A percentile compares a stretch with the other conserved stretches of the same genome.
These are phyloP conservation scores for Drosophila austrosaltans DNA, from an alignment of 2,888 invertebrate species.

Conservation along the genomic window DNA sequence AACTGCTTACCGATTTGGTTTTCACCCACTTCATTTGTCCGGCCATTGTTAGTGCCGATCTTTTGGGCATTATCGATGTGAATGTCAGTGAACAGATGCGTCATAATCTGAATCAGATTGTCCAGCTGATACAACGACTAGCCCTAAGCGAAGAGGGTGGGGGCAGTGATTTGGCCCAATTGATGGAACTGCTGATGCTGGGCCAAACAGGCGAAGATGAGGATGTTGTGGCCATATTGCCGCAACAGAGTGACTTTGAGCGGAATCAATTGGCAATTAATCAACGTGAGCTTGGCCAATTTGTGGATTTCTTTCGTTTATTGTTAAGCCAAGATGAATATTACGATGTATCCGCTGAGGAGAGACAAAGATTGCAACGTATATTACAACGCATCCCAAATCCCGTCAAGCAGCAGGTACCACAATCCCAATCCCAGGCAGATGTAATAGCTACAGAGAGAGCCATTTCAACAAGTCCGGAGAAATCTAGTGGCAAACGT, in stretches of 20 bases:
- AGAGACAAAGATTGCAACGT: slow-evolving; percentile 84
- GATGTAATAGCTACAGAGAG: not conserved
- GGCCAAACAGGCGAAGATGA: slow-evolving; percentile 83
- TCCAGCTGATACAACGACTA: slow-evolving; percentile 95
- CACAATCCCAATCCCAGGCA: no score
- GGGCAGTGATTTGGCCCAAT: slow-evolving; percentile 88
- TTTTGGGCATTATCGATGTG: slow-evolving; percentile 96
- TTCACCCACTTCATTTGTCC: slow-evolving; percentile 97
- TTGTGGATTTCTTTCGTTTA: slow-evolving; percentile 85
- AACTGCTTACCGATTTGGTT: slow-evolving; percentile 95
- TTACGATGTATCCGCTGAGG: slow-evolving; percentile 69
- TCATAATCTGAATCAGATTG: slow-evolving; percentile 95
- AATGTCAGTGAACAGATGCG: slow-evolving; percentile 95
- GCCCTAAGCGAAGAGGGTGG: slow-evolving; percentile 93
- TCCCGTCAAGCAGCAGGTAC: slow-evolving; percentile 10
- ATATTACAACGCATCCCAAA: slow-evolving; percentile 84
- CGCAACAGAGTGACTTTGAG: slow-evolving; percentile 85
- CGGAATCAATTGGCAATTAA: slow-evolving; percentile 88
- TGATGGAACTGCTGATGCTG: slow-evolving; percentile 88
- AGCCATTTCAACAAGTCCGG: slow-evolving; percentile 11
- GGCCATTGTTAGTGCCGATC: slow-evolving; percentile 97
- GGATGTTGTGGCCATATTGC: slow-evolving; percentile 82
- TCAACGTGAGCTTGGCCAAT: slow-evolving; percentile 86
- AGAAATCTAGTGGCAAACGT: slow-evolving; percentile 40
- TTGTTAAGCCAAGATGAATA: slow-evolving; percentile 82